A percentile compares a stretch with the other conserved stretches of the same genome.
phyloP scores from a whole-genome alignment of 2,113 vertebrate genomes.

The Gadus macrocephalus region DNA sequence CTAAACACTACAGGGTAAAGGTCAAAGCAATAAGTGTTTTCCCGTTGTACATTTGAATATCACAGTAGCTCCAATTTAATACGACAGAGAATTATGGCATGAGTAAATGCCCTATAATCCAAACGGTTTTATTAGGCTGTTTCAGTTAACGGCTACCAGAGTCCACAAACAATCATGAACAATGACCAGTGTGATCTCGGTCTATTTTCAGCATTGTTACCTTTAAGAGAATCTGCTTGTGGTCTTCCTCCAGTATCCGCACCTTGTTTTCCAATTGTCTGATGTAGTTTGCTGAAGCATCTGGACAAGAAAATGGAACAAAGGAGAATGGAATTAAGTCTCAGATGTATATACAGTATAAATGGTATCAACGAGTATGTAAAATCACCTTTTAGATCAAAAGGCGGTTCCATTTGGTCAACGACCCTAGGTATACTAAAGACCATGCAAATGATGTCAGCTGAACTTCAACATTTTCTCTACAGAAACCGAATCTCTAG shows the following conservation, averaged over 20 bases:
- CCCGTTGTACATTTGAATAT: too few species aligned
- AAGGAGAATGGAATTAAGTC: not conserved
- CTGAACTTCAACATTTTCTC: not conserved
- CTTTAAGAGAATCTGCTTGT: slow-evolving; percentile 76
- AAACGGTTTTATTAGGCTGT: too few species aligned
- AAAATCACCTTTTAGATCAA: not conserved
- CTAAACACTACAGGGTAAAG: too few species aligned
- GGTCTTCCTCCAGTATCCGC: slow-evolving; percentile 82
- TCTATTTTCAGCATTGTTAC: slow-evolving; percentile 48
- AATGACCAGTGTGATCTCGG: too few species aligned
- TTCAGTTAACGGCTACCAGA: too few species aligned
- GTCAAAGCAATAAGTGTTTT: too few species aligned
- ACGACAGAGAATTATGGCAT: too few species aligned
- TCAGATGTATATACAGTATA: too few species aligned
- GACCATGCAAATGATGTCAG: not conserved
- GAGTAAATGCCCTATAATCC: too few species aligned
- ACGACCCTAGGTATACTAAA: not conserved
- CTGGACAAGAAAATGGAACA: slow-evolving; percentile 57
- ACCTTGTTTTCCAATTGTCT: slow-evolving; percentile 84
- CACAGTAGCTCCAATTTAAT: too few species aligned
- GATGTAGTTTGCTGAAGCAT: slow-evolving; percentile 78
- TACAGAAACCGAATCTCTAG: too few species aligned
- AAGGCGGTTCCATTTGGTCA: not conserved
- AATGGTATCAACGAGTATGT: not conserved
- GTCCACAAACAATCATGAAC: too few species aligned